Evolutionary conservation across 2,797 vertebrate species (phyloP).

Genomic region (Characodon lateralis): DNA sequence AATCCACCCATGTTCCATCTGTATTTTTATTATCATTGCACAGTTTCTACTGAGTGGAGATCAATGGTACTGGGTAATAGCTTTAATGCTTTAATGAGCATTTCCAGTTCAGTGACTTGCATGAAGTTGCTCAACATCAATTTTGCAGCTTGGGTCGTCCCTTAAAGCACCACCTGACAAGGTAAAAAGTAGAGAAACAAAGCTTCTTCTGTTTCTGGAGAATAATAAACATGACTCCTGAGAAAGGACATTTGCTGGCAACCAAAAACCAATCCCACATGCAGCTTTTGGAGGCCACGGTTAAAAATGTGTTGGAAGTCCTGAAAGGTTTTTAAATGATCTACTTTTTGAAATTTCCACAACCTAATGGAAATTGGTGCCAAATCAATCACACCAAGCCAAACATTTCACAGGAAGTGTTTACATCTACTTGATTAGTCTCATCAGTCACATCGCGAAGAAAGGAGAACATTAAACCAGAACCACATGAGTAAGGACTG

Average conservation of each 20-base stretch:
- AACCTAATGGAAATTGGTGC: background rate
- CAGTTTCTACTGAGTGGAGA: too few relatives aligned
- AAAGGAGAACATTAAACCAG: conserved; percentile 5
- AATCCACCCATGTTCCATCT: background rate
- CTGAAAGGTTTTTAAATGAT: background rate
- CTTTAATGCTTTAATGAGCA: background rate
- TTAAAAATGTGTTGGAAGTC: background rate
- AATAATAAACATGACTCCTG: background rate
- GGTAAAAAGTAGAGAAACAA: background rate
- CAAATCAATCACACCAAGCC: background rate
- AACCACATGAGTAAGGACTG: background rate
- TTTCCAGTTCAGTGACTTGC: too few relatives aligned
- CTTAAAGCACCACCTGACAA: background rate
- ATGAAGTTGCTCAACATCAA: too few relatives aligned
- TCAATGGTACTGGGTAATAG: too few relatives aligned
- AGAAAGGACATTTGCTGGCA: background rate
- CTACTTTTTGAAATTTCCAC: background rate
- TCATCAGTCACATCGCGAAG: conserved; percentile 13
- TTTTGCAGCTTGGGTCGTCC: background rate
- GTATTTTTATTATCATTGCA: background rate
- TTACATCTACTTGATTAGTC: conserved; percentile 18
- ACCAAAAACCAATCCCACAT: background rate
- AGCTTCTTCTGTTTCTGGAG: background rate
- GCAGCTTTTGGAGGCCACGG: background rate
- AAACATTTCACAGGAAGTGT: conserved; percentile 3